Evolutionary conservation across 2,888 invertebrate species (phyloP), one percentile per base, ranked within the genome.

Genomic region (Cyclophora albipunctata): DNA sequence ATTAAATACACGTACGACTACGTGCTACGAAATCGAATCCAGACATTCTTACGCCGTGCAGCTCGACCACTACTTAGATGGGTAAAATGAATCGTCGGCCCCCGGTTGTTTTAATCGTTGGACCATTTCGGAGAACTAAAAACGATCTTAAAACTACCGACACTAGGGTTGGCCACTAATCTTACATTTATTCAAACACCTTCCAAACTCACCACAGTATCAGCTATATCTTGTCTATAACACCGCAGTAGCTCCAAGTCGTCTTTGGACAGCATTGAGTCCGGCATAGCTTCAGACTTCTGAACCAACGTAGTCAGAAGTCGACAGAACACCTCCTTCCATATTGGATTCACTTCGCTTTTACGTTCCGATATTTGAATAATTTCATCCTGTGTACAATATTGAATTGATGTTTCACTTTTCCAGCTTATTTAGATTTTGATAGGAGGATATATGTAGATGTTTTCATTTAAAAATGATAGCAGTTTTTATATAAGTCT

Each of bases 241-340:
- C 96, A 96, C 6, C 97, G 90, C 69, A 97, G 93, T 46, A 93
- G 89, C 78, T 98, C 98, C 53, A 93, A 91, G 69, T 98, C 97
- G 60, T 97, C 96, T 35, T 91, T 85, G 3, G 92, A 90, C 86
- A 94, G 91, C 4, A 90, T 57, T 0, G 71, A 88, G 45, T 91
- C 90, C 0, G 91, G 82, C 4, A 96, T 95, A 59, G 93, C 92
- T 69, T 94, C 93, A 0, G 95, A 93, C 83, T 98, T 98, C 47
- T 91, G 85, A 34, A 98, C 85, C 52, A 98, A 84, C 42, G 95
- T 90, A 55, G 93, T 91, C 1, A 95, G 92, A 42, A 98, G 84
- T 52, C 93, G 92, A 4, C 93, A 91, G 80, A 96, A 98, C 56
- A 96, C 90, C 0, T 95, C 95, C 59, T 92, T 92, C 69, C 97